Evolutionary conservation across 2,113 vertebrate species (phyloP).

Genomic region (Hylia prasina): DNA sequence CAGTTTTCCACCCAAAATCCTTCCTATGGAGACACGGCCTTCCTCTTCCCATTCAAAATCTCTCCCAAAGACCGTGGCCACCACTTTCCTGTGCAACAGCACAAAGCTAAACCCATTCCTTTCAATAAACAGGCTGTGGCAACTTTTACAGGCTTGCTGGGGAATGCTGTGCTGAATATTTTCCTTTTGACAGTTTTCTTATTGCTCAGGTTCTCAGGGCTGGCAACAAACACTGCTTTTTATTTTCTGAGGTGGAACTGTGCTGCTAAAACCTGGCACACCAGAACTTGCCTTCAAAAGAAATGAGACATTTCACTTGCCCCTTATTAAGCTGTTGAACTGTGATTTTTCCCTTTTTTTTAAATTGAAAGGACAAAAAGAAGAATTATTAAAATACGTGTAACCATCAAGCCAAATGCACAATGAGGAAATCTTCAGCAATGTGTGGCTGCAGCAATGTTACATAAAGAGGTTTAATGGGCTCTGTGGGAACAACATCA

Average conservation of each 20-base stretch:
- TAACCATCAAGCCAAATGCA: neutral
- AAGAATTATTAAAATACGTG: neutral
- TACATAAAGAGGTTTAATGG: constrained; percentile 41
- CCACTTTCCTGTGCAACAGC: neutral
- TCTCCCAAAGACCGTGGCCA: neutral
- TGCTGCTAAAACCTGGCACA: neutral
- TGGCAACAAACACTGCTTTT: neutral
- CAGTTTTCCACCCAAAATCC: neutral
- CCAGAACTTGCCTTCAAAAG: neutral
- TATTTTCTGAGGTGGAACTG: neutral
- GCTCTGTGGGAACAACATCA: constrained; percentile 31
- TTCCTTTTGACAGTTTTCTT: neutral
- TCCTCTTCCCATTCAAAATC: neutral
- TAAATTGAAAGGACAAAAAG: neutral
- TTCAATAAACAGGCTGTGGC: neutral
- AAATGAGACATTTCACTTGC: neutral
- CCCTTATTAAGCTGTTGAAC: neutral
- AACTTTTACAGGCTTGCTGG: neutral
- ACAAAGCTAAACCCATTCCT: neutral
- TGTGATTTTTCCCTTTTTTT: neutral
- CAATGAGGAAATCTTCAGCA: neutral
- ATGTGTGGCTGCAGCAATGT: neutral
- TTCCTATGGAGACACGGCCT: neutral
- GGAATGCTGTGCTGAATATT: neutral
- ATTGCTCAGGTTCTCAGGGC: neutral